Evolutionary conservation across 2,113 vertebrate species (phyloP).

Genomic region (Pteropus alecto): DNA sequence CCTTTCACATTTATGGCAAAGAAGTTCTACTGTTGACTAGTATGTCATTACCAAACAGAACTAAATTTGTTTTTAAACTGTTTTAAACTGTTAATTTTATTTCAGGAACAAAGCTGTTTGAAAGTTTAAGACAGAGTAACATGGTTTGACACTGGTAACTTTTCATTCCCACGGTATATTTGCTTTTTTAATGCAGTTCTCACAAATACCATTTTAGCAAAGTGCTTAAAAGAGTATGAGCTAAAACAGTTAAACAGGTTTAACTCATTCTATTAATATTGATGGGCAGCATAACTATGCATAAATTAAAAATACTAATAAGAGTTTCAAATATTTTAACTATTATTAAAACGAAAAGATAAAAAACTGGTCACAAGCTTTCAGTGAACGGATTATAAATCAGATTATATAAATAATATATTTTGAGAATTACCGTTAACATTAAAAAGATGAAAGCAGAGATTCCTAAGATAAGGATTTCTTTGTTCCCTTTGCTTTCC

Average conservation of each 20-base stretch:
- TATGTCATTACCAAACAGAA: background rate
- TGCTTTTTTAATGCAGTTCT: background rate
- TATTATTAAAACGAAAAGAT: background rate
- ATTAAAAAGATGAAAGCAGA: conserved; percentile 95
- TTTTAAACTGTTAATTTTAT: background rate
- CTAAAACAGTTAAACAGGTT: background rate
- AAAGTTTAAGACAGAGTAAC: background rate
- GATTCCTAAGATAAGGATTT: conserved; percentile 94
- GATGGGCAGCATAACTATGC: background rate
- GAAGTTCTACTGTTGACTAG: background rate
- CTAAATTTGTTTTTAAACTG: background rate
- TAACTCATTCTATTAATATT: background rate
- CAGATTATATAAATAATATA: background rate
- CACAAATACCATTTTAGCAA: background rate
- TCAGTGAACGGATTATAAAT: background rate
- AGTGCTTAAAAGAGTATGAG: background rate
- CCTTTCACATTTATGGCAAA: background rate
- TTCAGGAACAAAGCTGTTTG: background rate
- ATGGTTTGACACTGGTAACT: background rate
- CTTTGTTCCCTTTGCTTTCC: conserved; percentile 95
- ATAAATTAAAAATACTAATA: background rate
- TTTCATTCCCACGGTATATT: background rate
- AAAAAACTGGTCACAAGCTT: background rate
- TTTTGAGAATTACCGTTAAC: conserved; percentile 87
- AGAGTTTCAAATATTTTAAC: background rate